Conservation (phyloP, 2,888 invertebrate genomes). For the Euspilapteryx auroguttella region DNA sequence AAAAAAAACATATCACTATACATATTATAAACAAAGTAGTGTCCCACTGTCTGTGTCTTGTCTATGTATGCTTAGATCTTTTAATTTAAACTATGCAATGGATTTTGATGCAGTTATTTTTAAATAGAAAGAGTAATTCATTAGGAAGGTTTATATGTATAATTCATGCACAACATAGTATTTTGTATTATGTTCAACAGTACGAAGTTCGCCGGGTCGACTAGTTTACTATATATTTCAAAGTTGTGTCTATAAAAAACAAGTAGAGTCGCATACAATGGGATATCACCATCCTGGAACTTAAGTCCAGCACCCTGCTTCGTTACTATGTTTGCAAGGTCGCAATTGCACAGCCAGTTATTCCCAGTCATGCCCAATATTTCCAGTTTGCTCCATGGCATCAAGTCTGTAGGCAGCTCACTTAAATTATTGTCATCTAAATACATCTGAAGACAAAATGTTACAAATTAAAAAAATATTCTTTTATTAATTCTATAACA, state of each 20-base stretch:
- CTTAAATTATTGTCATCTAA: constrained; percentile 64
- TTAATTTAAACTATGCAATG: too few relatives aligned
- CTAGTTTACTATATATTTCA: too few relatives aligned
- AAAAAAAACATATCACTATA: constrained; percentile 13
- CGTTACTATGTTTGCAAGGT: constrained; percentile 38
- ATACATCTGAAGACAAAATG: constrained; percentile 47
- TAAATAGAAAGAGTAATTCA: too few relatives aligned
- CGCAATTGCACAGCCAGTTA: constrained; percentile 68
- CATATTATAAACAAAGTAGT: background rate
- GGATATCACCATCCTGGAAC: constrained; percentile 33
- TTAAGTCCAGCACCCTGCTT: constrained; percentile 34
- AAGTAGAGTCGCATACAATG: constrained; percentile 27
- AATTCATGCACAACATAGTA: too few relatives aligned
- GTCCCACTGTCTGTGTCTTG: constrained; percentile 5
- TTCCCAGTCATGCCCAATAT: constrained; percentile 64
- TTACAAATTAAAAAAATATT: background rate
- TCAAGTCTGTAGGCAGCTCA: constrained; percentile 49
- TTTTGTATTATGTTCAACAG: too few relatives aligned
- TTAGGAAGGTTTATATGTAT: too few relatives aligned
- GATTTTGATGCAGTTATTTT: too few relatives aligned
- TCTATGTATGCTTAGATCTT: too few relatives aligned
- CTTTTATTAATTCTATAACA: too few relatives aligned
- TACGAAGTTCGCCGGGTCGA: too few relatives aligned
- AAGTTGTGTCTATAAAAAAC: background rate
- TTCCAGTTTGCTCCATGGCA: constrained; percentile 58